Percentiles rank a stretch among this genome's conserved stretches.
phyloP scores from a whole-genome alignment of 2,888 invertebrate genomes.

The Lithosia quadra region DNA sequence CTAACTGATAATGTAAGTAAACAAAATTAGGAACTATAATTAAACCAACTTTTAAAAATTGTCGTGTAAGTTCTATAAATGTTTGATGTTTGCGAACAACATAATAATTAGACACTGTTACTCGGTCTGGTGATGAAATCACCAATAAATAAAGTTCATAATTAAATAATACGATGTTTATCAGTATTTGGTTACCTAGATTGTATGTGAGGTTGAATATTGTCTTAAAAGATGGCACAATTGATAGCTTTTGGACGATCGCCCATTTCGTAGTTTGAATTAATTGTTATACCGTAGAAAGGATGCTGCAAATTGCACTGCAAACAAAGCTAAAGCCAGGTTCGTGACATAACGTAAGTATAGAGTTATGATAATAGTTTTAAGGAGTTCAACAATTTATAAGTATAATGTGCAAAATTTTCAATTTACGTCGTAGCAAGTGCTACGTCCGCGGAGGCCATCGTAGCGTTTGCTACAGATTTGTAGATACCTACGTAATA shows the following conservation, averaged over 20 bases:
- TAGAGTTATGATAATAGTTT: constrained; percentile 84
- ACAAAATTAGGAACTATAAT: no score
- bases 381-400: constrained; percentile 73
- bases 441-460: constrained; percentile 58
- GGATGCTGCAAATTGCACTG: constrained; percentile 67
- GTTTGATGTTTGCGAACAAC: no score
- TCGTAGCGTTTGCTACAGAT: constrained; percentile 61
- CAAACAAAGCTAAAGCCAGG: constrained; percentile 63
- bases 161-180: neutral
- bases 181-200: neutral
- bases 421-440: constrained; percentile 68
- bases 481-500: constrained; percentile 76
- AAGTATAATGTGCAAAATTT: constrained; percentile 78
- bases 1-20: no score
- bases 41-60: no score
- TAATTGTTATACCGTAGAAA: constrained; percentile 60
- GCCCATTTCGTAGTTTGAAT: constrained; percentile 54
- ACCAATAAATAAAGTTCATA: neutral
- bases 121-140: neutral
- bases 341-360: constrained; percentile 77
- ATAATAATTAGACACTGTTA: neutral
- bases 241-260: constrained; percentile 31
- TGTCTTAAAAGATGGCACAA: constrained; percentile 20
- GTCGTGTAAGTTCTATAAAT: no score
- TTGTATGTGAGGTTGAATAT: constrained; percentile 11